Evolutionary conservation across 2,113 vertebrate genomes (phyloP).

Genomic region (Trachemys scripta): DNA sequence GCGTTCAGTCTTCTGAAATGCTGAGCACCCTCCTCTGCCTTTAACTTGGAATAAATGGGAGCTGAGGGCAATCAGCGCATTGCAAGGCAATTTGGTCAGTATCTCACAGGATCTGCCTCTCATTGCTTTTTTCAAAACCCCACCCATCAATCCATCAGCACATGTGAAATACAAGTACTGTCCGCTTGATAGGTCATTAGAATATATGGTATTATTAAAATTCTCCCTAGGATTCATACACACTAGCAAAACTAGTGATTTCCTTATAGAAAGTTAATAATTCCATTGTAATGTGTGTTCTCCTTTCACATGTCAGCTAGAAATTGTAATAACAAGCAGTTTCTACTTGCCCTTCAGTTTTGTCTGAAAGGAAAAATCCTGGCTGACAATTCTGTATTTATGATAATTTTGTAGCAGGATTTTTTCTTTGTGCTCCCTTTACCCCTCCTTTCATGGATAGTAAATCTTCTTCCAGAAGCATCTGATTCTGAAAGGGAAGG

Average conservation of each 20-base stretch:
- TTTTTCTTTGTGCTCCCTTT: not conserved
- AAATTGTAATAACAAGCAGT: not conserved
- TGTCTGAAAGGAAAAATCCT: not conserved
- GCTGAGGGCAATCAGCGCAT: not conserved
- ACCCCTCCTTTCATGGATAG: not conserved
- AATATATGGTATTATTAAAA: not conserved
- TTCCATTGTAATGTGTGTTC: not conserved
- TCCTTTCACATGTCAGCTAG: not conserved
- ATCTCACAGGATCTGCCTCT: not conserved
- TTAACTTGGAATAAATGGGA: not conserved
- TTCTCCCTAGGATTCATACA: not conserved
- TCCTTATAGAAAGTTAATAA: not conserved
- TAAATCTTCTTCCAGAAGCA: not conserved
- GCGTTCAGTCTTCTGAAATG: not conserved
- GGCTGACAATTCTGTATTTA: not conserved
- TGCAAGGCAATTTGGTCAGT: not conserved
- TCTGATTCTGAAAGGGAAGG: not conserved
- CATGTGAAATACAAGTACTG: not conserved
- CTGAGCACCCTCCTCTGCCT: not conserved
- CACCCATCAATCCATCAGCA: not conserved
- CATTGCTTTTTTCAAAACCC: not conserved
- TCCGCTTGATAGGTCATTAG: constrained; percentile 6
- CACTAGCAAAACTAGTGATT: not conserved
- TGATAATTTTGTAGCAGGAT: not conserved
- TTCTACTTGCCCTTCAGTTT: not conserved